Conservation (phyloP, 2,113 vertebrate genomes). For the Sitta europaea region DNA sequence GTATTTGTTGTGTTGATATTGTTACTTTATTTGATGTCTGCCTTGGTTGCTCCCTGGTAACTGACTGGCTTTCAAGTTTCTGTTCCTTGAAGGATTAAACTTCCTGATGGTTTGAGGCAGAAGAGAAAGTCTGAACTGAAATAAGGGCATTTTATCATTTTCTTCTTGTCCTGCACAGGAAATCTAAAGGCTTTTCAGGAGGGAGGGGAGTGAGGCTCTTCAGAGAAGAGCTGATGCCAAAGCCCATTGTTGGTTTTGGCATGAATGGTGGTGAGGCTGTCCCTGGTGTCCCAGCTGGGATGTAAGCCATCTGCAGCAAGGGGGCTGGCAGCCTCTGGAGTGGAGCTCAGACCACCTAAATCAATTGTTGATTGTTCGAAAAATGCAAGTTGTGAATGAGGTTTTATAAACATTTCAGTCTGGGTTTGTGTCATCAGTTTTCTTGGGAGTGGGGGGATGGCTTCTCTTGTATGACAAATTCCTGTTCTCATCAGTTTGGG, state of each 20-base stretch:
- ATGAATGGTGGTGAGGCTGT: fast-evolving
- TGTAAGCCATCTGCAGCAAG: neutral
- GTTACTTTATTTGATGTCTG: neutral
- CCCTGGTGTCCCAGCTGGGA: neutral
- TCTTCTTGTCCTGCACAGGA: neutral
- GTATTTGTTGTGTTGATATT: neutral
- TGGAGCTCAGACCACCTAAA: neutral
- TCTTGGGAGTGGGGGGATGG: neutral
- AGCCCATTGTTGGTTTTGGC: neutral
- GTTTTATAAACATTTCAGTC: neutral
- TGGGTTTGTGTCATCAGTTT: neutral
- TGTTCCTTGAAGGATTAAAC: neutral
- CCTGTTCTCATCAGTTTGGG: neutral
- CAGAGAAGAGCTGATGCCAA: neutral
- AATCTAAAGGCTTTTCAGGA: neutral
- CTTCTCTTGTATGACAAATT: neutral
- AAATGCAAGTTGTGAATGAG: neutral
- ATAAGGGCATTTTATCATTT: neutral
- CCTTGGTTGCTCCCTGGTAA: neutral
- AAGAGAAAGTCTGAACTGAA: neutral
- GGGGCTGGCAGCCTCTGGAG: neutral
- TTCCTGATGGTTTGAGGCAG: neutral
- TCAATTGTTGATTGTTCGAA: neutral
- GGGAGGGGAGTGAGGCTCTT: neutral
- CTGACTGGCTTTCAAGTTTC: neutral